Evolutionary conservation across 2,888 invertebrate species (phyloP).

Genomic region (Dicyrtomina minuta): DNA sequence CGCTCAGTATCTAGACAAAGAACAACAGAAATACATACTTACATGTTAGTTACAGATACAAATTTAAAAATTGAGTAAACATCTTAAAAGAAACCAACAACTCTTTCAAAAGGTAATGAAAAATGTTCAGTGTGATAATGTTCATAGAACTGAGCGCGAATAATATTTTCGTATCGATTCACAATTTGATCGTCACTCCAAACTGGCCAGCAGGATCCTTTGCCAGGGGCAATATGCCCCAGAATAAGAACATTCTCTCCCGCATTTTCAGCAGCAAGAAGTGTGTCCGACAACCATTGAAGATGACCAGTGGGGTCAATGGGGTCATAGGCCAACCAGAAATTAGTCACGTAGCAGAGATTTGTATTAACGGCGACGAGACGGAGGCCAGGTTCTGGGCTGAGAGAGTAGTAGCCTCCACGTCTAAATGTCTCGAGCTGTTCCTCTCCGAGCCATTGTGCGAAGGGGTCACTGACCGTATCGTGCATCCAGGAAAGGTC

Average conservation of each 20-base stretch:
- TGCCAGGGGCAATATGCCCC: constrained; percentile 78
- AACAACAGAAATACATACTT: too few relatives aligned
- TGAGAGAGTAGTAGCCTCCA: constrained; percentile 76
- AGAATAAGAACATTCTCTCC: too few relatives aligned
- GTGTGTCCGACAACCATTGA: constrained; percentile 77
- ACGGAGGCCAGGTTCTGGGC: constrained; percentile 68
- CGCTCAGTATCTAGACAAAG: too few relatives aligned
- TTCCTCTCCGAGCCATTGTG: constrained; percentile 61
- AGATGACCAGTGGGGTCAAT: too few relatives aligned
- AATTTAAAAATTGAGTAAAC: too few relatives aligned
- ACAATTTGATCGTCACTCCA: constrained; percentile 46
- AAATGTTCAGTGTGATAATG: constrained; percentile 73
- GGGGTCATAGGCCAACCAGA: too few relatives aligned
- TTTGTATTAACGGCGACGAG: constrained; percentile 78
- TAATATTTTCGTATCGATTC: constrained; percentile 45
- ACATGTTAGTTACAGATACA: too few relatives aligned
- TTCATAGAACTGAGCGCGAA: too few relatives aligned
- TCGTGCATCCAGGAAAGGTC: constrained; percentile 71
- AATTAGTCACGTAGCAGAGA: too few relatives aligned
- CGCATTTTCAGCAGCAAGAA: constrained; percentile 75
- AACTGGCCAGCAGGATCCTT: constrained; percentile 57
- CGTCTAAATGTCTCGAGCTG: constrained; percentile 64
- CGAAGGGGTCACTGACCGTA: constrained; percentile 63
- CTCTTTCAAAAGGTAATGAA: constrained; percentile 66
- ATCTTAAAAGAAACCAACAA: too few relatives aligned